Evolutionary conservation across 2,113 vertebrate genomes (phyloP).

Genomic region (Myiozetetes cayanensis): DNA sequence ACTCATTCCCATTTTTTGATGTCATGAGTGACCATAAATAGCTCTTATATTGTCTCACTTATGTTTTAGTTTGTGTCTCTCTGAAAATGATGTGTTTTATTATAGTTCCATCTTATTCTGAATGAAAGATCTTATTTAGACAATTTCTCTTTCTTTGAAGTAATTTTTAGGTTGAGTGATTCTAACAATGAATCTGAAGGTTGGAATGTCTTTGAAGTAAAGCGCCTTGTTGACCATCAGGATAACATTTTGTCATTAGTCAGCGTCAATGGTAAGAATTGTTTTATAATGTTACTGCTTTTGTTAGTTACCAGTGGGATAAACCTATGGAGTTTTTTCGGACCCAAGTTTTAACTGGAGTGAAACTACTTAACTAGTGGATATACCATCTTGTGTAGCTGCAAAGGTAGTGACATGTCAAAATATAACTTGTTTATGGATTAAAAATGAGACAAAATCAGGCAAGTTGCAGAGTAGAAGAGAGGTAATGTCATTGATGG

Average conservation of each 20-base stretch:
- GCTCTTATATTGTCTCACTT: background rate
- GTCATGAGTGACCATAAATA: background rate
- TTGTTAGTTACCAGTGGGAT: background rate
- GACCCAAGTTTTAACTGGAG: background rate
- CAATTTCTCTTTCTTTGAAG: conserved; percentile 65
- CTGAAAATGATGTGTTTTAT: background rate
- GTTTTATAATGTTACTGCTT: background rate
- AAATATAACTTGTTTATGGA: background rate
- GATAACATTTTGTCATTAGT: conserved; percentile 90
- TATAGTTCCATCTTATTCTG: background rate
- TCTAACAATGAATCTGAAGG: conserved; percentile 62
- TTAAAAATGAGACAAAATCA: background rate
- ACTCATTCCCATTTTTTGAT: background rate
- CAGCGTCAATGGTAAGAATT: conserved; percentile 81
- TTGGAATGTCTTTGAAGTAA: conserved; percentile 78
- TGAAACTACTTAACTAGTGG: background rate
- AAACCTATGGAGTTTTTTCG: background rate
- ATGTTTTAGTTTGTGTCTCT: background rate
- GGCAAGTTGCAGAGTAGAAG: background rate
- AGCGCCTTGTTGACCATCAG: conserved; percentile 84
- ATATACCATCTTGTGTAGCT: background rate
- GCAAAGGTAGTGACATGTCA: background rate
- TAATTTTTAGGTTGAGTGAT: conserved; percentile 85
- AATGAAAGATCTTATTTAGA: background rate
- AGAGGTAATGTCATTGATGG: background rate